Evolutionary conservation across 2,797 vertebrate genomes (phyloP), one percentile per base, ranked within the genome.

Genomic region (Pipistrellus nathusii): DNA sequence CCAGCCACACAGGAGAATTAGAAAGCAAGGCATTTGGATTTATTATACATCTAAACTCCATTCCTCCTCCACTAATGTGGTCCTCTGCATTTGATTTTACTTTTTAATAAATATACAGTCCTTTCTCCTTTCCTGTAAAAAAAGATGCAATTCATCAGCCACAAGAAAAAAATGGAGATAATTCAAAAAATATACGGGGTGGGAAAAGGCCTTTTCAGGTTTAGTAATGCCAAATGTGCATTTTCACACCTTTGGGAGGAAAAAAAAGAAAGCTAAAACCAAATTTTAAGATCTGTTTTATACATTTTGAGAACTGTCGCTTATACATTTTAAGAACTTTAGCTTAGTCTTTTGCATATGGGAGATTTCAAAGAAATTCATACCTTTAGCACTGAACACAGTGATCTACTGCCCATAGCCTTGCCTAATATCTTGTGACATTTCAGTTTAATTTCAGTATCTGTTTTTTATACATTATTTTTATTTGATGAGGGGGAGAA

Each of bases 391-490:
- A 72, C 14, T 64, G 27, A 64, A 41, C 73, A 81, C n/a, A 57
- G 27, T 73, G 64, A 76, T 48, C 55, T 48, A 18, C 30, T 72
- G n/a, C 4, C 35, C 11, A 69, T 8, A 73, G 8, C 8, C 41
- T 1, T 23, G n/a, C 3, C 17, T 76, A 51, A 41, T 25, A 85
- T 44, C 38, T 75, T 30, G 4, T 53, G 23, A 68, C 66, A 81
- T 59, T 84, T 85, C n/a, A 78, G 69, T 94, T 85, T 71, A 78
- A 78, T 91, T 90, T 48, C 20, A 85, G 68, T 41, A 30, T n/a
- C 30, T 93, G n/a, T 17, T 55, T 93, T 69, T 68, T 53, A 85
- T 8, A 78, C 10, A 86, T 21, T 81, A 41, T n/a, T 85, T 86
- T 84, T 41, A 75, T 38, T 25, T 55, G 17, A 93, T 12, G 3